Evolutionary conservation across 2,113 vertebrate genomes (phyloP).

Genomic region (Aphyosemion australe): DNA sequence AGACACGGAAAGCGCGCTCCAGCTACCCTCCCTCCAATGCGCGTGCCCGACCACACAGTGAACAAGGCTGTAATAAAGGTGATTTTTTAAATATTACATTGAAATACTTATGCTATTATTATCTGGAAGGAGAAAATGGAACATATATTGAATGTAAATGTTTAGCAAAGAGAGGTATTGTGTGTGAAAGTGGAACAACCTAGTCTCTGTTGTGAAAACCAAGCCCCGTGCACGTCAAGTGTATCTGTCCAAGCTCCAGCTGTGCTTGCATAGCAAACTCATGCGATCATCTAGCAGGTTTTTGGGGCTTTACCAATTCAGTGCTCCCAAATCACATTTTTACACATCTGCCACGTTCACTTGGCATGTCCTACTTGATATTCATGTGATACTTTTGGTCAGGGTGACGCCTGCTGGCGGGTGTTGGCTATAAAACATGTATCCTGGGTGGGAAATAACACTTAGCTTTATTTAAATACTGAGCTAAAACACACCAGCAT

Average conservation of each 20-base stretch:
- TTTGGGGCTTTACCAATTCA: slow-evolving; percentile 25
- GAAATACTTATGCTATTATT: neutral
- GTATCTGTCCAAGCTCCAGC: slow-evolving; percentile 18
- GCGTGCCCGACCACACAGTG: slow-evolving; percentile 55
- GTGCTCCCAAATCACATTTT: slow-evolving; percentile 43
- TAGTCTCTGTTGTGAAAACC: neutral
- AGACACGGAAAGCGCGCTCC: slow-evolving; percentile 78
- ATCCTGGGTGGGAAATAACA: too few species aligned
- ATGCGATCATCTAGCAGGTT: slow-evolving; percentile 24
- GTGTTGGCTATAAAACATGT: neutral
- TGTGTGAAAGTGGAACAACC: too few species aligned
- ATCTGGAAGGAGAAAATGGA: neutral
- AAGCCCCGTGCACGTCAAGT: slow-evolving; percentile 2
- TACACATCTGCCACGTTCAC: slow-evolving; percentile 72
- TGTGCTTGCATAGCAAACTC: slow-evolving; percentile 36
- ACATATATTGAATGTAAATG: too few species aligned
- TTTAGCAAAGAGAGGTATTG: too few species aligned
- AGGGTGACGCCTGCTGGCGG: slow-evolving; percentile 63
- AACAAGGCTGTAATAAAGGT: slow-evolving; percentile 45
- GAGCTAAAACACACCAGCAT: too few species aligned
- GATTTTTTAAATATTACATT: neutral
- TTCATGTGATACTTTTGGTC: slow-evolving; percentile 18
- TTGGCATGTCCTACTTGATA: slow-evolving; percentile 25
- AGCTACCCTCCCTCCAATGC: slow-evolving; percentile 47
- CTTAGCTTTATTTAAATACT: too few species aligned